Evolutionary conservation across 2,113 vertebrate species (phyloP).

Genomic region (Rynchops niger): DNA sequence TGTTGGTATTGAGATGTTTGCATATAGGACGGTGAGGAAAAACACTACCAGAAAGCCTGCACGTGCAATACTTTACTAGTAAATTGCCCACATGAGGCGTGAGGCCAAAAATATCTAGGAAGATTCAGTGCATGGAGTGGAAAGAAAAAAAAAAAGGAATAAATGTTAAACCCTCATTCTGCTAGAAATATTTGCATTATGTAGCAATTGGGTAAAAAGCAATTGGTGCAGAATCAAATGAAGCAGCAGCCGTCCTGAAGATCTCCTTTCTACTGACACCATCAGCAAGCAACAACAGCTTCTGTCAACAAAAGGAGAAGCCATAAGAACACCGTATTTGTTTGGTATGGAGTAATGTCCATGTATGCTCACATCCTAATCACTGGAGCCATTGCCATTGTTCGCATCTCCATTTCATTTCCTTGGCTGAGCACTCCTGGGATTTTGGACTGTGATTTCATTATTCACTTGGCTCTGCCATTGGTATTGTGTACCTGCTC

Average conservation of each 20-base stretch:
- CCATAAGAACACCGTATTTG: not conserved
- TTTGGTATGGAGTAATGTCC: not conserved
- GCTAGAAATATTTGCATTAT: not conserved
- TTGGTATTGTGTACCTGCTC: constrained; percentile 2
- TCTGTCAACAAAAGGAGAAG: not conserved
- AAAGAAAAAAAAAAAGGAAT: not conserved
- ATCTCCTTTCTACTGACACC: not conserved
- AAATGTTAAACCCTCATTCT: not conserved
- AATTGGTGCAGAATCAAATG: not conserved
- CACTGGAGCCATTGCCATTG: not conserved
- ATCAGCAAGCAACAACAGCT: not conserved
- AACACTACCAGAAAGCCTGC: not conserved
- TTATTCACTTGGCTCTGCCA: not conserved
- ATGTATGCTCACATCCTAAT: not conserved
- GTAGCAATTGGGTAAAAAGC: not conserved
- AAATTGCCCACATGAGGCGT: not conserved
- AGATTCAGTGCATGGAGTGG: not conserved
- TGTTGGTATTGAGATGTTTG: not conserved
- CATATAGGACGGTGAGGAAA: not conserved
- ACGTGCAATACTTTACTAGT: not conserved
- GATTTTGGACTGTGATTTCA: constrained; percentile 1
- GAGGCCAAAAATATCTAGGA: not conserved
- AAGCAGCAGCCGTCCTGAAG: not conserved
- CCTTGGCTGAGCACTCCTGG: not conserved
- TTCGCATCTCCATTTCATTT: not conserved